Evolutionary conservation across 2,113 vertebrate genomes (phyloP).

Genomic region (Thomomys bottae): DNA sequence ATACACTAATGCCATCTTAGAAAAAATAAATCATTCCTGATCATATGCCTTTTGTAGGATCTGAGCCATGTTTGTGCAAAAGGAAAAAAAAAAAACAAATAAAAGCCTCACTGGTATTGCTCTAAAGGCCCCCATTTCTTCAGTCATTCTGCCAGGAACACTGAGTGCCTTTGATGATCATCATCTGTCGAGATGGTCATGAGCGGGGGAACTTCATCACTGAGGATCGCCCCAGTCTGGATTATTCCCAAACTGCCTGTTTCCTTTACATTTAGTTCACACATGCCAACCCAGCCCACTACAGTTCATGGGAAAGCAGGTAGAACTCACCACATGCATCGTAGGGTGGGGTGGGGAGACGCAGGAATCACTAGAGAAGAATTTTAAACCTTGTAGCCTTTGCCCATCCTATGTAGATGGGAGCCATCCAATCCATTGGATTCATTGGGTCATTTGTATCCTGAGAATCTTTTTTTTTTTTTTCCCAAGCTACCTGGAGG

Average conservation of each 20-base stretch:
- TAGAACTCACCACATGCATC: too few species aligned
- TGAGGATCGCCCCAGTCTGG: neutral
- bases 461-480: neutral
- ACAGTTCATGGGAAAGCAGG: neutral
- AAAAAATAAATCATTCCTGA: neutral
- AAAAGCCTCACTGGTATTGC: neutral
- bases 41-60: neutral
- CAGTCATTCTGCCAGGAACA: rapidly evolving
- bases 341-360: neutral
- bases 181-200: neutral
- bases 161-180: neutral
- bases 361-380: neutral
- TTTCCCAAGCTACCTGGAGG: neutral
- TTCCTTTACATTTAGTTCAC: neutral
- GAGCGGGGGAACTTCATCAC: neutral
- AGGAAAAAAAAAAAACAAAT: constrained; percentile 62
- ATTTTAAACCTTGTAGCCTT: neutral
- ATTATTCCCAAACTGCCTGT: neutral
- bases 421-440: neutral
- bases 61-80: neutral
- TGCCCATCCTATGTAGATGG: neutral
- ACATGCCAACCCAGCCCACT: neutral
- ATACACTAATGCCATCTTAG: neutral
- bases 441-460: neutral
- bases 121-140: neutral